Evolutionary conservation across 1,140 invertebrate genomes (phyloP).

Genomic region (Caenorhabditis elegans): DNA sequence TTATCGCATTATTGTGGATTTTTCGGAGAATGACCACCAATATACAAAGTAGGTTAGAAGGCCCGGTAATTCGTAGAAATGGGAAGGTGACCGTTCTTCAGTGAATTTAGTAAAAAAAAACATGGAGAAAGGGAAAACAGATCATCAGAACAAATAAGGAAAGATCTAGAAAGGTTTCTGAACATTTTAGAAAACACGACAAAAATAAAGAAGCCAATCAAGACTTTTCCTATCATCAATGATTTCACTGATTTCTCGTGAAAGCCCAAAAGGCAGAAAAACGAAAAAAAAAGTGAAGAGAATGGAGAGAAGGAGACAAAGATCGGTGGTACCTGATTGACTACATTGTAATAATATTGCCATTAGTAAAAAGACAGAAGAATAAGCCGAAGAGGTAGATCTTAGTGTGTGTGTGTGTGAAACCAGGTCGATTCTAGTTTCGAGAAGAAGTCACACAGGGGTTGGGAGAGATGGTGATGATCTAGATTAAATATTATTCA

Average conservation of each 20-base stretch:
- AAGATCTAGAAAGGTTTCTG: not conserved
- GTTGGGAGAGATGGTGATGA: no score
- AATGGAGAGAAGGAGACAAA: not conserved
- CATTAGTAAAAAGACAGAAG: not conserved
- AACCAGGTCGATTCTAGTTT: constrained; percentile 20
- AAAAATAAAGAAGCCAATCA: constrained; percentile 13
- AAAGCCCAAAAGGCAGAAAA: not conserved
- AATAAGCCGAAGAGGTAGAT: not conserved
- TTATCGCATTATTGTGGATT: constrained; percentile 30
- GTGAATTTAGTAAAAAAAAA: not conserved
- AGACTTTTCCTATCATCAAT: not conserved
- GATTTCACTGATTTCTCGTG: constrained; percentile 4
- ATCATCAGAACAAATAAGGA: not conserved
- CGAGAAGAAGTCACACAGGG: not conserved
- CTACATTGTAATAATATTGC: constrained; percentile 26
- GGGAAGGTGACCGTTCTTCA: not conserved
- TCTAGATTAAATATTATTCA: not conserved
- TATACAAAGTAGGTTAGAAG: constrained; percentile 26
- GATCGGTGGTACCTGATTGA: constrained; percentile 29
- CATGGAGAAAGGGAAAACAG: not conserved
- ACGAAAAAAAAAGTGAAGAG: not conserved
- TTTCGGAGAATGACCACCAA: constrained; percentile 11
- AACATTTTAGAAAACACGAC: not conserved
- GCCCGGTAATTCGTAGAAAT: constrained; percentile 11
- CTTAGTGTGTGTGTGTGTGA: constrained; percentile 1